These are phyloP conservation scores for Amblyteles armatorius DNA, from an alignment of 2,888 invertebrate species.

Conservation along the genomic window DNA sequence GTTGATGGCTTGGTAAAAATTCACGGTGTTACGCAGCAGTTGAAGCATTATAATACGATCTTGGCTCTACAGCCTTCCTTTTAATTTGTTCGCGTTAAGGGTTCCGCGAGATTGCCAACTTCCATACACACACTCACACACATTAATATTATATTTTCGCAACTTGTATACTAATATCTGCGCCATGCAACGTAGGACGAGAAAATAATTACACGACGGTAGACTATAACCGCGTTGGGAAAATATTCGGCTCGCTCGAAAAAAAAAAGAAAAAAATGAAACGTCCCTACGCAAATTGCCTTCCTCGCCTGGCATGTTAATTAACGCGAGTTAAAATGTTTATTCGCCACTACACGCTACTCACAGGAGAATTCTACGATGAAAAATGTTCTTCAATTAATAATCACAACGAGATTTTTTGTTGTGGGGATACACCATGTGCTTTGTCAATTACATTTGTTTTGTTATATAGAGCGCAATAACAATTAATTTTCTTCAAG, in stretches of 20 bases:
- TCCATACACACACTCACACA: constrained; percentile 1
- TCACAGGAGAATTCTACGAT: constrained; percentile 28
- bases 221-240: constrained; percentile 43
- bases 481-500: not conserved
- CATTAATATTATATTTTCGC: constrained; percentile 12
- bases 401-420: constrained; percentile 13
- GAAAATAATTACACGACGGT: constrained; percentile 61
- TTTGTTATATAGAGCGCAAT: not conserved
- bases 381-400: constrained; percentile 34
- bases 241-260: constrained; percentile 49
- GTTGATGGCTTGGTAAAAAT: constrained; percentile 1
- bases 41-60: constrained; percentile 17
- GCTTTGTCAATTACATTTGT: not conserved
- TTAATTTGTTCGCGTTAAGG: constrained; percentile 16
- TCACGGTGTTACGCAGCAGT: not conserved
- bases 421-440: not conserved
- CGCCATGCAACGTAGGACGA: constrained; percentile 15
- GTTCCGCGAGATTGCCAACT: constrained; percentile 2
- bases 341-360: constrained; percentile 18
- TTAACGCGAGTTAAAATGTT: constrained; percentile 59
- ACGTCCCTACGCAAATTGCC: constrained; percentile 49
- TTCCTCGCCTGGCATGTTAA: constrained; percentile 54
- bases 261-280: constrained; percentile 1
- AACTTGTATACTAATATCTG: not conserved
- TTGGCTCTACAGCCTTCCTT: not conserved